phyloP scores from a whole-genome alignment of 2,888 invertebrate species.

The Drosophila mulleri region DNA sequence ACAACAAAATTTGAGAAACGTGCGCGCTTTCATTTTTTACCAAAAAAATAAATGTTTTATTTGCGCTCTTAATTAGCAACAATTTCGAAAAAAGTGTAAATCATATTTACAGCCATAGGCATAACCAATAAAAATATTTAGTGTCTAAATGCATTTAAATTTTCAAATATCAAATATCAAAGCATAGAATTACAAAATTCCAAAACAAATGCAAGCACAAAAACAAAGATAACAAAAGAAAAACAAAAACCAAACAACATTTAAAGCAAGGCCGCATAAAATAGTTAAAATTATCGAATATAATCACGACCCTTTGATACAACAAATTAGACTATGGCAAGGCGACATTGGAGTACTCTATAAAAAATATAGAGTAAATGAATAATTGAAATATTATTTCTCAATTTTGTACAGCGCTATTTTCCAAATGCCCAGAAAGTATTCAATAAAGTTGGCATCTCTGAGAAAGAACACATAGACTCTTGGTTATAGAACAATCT shows the following conservation, averaged over 20 bases:
- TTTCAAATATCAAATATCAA: neutral
- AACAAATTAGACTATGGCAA: neutral
- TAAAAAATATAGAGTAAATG: too few relatives aligned
- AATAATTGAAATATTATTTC: too few relatives aligned
- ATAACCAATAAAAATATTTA: slow-evolving; percentile 21
- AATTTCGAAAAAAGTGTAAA: slow-evolving; percentile 61
- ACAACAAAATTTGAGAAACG: neutral
- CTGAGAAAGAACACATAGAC: too few relatives aligned
- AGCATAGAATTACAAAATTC: slow-evolving; percentile 16
- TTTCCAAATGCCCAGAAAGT: too few relatives aligned
- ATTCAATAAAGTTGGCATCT: too few relatives aligned
- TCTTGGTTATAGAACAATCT: too few relatives aligned
- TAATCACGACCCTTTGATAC: slow-evolving; percentile 5
- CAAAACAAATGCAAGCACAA: neutral
- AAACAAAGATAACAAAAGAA: neutral
- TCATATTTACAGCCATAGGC: slow-evolving; percentile 36
- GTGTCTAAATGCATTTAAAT: neutral
- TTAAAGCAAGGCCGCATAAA: slow-evolving; percentile 36
- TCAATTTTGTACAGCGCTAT: too few relatives aligned
- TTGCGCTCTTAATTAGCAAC: slow-evolving; percentile 63
- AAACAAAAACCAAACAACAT: slow-evolving; percentile 15
- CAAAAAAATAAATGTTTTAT: slow-evolving; percentile 38
- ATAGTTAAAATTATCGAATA: slow-evolving; percentile 12
- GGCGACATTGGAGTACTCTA: neutral
- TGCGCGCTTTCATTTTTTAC: slow-evolving; percentile 66